Evolutionary conservation across 2,113 vertebrate species (phyloP), one percentile per base, ranked within the genome.

Genomic region (Platichthys flesus): DNA sequence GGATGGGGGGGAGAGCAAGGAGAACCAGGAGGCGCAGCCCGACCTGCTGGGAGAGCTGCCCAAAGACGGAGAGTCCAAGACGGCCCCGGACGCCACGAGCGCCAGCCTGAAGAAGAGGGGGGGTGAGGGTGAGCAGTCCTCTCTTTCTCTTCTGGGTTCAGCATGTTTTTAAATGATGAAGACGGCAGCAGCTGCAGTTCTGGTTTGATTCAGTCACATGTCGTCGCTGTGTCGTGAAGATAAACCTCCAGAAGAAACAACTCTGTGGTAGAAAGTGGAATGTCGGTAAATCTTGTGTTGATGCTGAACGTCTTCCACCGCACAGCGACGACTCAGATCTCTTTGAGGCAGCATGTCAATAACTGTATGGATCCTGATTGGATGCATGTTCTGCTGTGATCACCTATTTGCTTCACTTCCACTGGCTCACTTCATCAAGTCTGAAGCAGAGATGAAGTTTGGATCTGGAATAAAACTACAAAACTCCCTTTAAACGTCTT

Each of bases 81-180:
- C 80, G 0, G 95, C 93, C 31, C 94, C 94, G 60, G 96, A 97
- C 49, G 61, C 89, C 60, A 96, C 95, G 28, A 92, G 82, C 66
- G 91, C 88, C 83, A 86, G 83, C 76, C 94, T 96, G 79, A 96
- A 94, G 88, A 98, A 96, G 87, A 96, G 95, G 94, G 96, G 96
- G 96, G 93, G 94, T 86, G 85, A 90, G 81, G 61, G 64, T 73
- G 57, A 86, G 88, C 57, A 73, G 16, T 21, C 10, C 9, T 1
- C 14, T 37, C 14, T 37, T 3, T 40, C 8, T 13, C 12, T 56
- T 1, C 12, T 12, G 9, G 8, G 45, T 65, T 16, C 49, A 37
- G 65, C 78, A 68, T 63, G 69, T 42, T 3, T 2, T 2, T 12
- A 9, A 40, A 12, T 9, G 2, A 28, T 28, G 26, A 2, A 2